Evolutionary conservation across 1,140 invertebrate species (phyloP).

Genomic region (Drosophila ananassae): DNA sequence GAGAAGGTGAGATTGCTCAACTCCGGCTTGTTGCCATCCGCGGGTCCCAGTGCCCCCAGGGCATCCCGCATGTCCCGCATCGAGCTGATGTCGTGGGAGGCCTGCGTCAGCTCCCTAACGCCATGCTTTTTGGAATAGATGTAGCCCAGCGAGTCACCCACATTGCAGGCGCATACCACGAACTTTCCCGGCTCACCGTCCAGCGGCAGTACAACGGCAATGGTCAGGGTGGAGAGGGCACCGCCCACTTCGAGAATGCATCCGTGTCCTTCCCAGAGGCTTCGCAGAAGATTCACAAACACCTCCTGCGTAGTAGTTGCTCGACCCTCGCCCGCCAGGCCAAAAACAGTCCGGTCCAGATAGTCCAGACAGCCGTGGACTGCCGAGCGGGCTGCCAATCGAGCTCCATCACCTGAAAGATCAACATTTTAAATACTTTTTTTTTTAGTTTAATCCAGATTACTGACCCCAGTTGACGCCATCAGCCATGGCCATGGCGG

Average conservation of each 20-base stretch:
- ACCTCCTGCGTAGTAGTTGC: constrained; percentile 86
- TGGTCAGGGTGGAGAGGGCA: constrained; percentile 93
- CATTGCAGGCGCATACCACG: constrained; percentile 95
- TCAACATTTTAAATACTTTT: not conserved
- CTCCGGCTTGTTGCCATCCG: constrained; percentile 95
- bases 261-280: constrained; percentile 94
- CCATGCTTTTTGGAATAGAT: constrained; percentile 92
- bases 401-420: constrained; percentile 89
- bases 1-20: constrained; percentile 95
- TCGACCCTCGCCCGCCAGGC: constrained; percentile 65
- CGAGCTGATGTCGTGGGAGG: constrained; percentile 94
- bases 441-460: not conserved
- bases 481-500: constrained; percentile 93
- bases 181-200: constrained; percentile 85
- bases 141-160: constrained; percentile 95
- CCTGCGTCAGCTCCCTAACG: constrained; percentile 90
- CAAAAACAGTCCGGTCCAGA: constrained; percentile 91
- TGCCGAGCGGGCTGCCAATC: constrained; percentile 94
- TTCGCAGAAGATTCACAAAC: constrained; percentile 91
- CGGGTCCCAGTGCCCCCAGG: constrained; percentile 94
- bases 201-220: constrained; percentile 90
- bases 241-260: constrained; percentile 94
- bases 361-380: constrained; percentile 94
- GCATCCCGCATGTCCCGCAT: constrained; percentile 97
- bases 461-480: constrained; percentile 96